Percentiles rank a stretch among this genome's conserved stretches.
phyloP scores from a whole-genome alignment of 2,797 vertebrate genomes.

The Diplodus puntazzo region DNA sequence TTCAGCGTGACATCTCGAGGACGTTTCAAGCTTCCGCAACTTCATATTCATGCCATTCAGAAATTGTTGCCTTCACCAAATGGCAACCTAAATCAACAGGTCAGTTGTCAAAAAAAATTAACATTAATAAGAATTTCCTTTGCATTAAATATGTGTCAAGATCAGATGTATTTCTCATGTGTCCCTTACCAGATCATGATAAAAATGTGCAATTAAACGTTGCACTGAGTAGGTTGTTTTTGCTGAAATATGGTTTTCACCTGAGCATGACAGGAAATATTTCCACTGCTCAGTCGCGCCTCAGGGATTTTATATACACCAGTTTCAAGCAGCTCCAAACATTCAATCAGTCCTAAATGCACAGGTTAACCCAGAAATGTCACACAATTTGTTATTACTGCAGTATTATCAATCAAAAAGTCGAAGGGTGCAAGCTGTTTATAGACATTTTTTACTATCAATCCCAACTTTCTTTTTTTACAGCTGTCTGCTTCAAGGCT shows the following conservation, averaged over 20 bases:
- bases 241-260: not conserved
- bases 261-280: conserved; percentile 32
- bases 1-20: too few relatives aligned
- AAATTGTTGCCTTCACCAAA: not conserved
- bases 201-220: not conserved
- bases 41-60: not conserved
- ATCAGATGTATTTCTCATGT: not conserved
- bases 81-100: not conserved
- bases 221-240: not conserved
- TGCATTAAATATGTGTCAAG: conserved; percentile 1
- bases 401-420: conserved; percentile 69
- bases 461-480: conserved; percentile 67
- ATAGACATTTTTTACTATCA: conserved; percentile 71
- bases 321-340: conserved; percentile 50
- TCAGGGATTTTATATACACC: conserved; percentile 45
- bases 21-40: not conserved
- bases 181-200: conserved; percentile 11
- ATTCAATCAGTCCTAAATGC: conserved; percentile 59
- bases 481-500: conserved; percentile 67
- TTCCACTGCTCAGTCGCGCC: conserved; percentile 23
- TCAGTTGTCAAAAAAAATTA: not conserved
- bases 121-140: not conserved
- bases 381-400: conserved; percentile 58
- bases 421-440: conserved; percentile 67
- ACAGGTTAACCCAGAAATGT: conserved; percentile 63